Evolutionary conservation across 2,888 invertebrate species (phyloP).

Genomic region (Spilarctia lutea): DNA sequence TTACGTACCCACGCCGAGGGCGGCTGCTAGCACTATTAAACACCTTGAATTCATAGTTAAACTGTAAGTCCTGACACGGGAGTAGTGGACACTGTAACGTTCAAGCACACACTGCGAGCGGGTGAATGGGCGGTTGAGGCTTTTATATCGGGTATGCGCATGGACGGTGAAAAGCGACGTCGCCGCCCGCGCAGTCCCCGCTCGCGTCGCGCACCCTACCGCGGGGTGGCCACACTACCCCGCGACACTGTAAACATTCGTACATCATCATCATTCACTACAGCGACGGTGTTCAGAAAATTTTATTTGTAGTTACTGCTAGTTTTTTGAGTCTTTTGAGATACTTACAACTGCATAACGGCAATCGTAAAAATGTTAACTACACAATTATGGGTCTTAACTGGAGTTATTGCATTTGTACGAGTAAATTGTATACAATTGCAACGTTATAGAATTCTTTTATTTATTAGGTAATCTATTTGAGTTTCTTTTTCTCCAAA

Average conservation of each 20-base stretch:
- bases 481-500: constrained; percentile 38
- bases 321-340: constrained; percentile 1
- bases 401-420: neutral
- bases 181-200: constrained; percentile 67
- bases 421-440: constrained; percentile 31
- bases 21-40: constrained; percentile 88
- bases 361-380: constrained; percentile 6
- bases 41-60: constrained; percentile 85
- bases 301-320: constrained; percentile 12
- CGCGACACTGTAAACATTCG: constrained; percentile 37
- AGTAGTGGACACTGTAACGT: constrained; percentile 84
- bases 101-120: constrained; percentile 86
- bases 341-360: constrained; percentile 8
- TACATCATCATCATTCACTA: constrained; percentile 32
- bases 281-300: constrained; percentile 33
- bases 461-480: constrained; percentile 38
- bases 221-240: constrained; percentile 47
- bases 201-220: constrained; percentile 45
- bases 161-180: constrained; percentile 78
- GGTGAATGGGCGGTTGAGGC: constrained; percentile 84
- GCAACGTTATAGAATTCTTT: constrained; percentile 30
- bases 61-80: constrained; percentile 82
- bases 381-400: neutral
- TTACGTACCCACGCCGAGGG: constrained; percentile 90
- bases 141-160: constrained; percentile 83